A percentile compares a stretch with the other conserved stretches of the same genome.
Conservation (phyloP, 1,140 invertebrate genomes). For the Augochlora pura region DNA sequence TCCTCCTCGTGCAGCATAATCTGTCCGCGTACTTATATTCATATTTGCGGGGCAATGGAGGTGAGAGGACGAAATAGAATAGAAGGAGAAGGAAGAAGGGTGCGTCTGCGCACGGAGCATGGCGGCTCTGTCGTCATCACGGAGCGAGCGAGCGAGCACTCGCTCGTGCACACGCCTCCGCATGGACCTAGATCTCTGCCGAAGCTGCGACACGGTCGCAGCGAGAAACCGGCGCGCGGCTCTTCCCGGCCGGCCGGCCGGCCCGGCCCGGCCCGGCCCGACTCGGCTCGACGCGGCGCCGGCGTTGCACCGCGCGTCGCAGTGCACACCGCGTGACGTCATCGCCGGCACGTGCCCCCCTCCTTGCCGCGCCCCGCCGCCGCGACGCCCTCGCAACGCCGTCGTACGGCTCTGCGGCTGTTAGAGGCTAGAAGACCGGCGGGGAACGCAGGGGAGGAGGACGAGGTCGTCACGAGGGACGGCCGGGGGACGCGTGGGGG, state of each 20-base stretch:
- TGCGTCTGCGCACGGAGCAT: constrained; percentile 15
- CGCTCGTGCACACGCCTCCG: constrained; percentile 41
- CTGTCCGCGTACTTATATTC: neutral
- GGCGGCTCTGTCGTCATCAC: neutral
- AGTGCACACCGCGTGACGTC: constrained; percentile 75
- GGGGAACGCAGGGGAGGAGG: constrained; percentile 21
- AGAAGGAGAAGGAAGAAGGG: neutral
- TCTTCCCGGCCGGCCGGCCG: too few species aligned
- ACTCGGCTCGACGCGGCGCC: constrained; percentile 32
- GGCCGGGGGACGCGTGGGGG: constrained; percentile 34
- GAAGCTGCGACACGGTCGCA: constrained; percentile 24
- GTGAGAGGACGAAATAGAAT: neutral
- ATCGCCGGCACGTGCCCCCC: constrained; percentile 73
- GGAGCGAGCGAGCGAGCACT: too few species aligned
- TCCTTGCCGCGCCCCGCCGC: constrained; percentile 55
- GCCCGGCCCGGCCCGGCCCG: too few species aligned
- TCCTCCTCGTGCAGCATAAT: neutral
- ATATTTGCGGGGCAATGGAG: neutral
- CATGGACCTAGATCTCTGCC: constrained; percentile 57
- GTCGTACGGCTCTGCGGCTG: constrained; percentile 13
- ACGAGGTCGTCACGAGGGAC: constrained; percentile 34
- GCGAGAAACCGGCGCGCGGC: too few species aligned
- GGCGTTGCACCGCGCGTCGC: constrained; percentile 66
- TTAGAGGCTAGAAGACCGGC: constrained; percentile 21
- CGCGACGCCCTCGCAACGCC: constrained; percentile 37